phyloP scores from a whole-genome alignment of 1,140 invertebrate genomes.

The Caenorhabditis remanei region DNA sequence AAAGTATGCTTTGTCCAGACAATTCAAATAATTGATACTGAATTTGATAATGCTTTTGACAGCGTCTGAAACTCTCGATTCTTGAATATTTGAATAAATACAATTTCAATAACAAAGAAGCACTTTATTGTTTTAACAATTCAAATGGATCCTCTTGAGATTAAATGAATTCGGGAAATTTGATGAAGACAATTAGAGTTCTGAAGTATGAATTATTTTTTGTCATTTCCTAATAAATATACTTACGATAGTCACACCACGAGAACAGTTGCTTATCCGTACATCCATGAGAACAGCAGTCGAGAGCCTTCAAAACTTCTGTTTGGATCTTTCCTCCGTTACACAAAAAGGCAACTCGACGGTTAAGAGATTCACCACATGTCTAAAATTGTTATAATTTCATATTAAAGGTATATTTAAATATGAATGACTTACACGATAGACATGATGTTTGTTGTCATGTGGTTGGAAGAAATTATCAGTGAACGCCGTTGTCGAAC shows the following conservation, averaged over 20 bases:
- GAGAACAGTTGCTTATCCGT: constrained; percentile 6
- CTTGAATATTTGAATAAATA: too few relatives aligned
- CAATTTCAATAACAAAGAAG: too few relatives aligned
- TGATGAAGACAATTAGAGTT: background rate
- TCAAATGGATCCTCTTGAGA: too few relatives aligned
- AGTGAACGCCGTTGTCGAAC: background rate
- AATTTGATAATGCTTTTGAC: too few relatives aligned
- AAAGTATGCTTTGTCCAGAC: too few relatives aligned
- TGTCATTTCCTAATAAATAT: background rate
- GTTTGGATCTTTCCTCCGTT: background rate
- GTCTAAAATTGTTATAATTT: background rate
- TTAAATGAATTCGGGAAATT: too few relatives aligned
- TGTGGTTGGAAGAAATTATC: constrained; percentile 11
- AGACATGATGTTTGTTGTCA: constrained; percentile 6
- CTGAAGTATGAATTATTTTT: background rate
- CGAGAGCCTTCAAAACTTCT: background rate
- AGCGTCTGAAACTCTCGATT: too few relatives aligned
- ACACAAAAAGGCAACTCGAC: constrained; percentile 8
- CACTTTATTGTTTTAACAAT: too few relatives aligned
- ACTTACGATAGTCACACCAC: constrained; percentile 14
- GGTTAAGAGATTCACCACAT: constrained; percentile 4
- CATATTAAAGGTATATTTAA: too few relatives aligned
- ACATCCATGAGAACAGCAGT: background rate
- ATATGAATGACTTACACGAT: background rate
- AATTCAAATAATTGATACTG: too few relatives aligned